A percentile compares a stretch with the other conserved stretches of the same genome.
These are phyloP conservation scores for Sylvicola fuscatus DNA, from an alignment of 2,888 invertebrate species.

Conservation along the genomic window DNA sequence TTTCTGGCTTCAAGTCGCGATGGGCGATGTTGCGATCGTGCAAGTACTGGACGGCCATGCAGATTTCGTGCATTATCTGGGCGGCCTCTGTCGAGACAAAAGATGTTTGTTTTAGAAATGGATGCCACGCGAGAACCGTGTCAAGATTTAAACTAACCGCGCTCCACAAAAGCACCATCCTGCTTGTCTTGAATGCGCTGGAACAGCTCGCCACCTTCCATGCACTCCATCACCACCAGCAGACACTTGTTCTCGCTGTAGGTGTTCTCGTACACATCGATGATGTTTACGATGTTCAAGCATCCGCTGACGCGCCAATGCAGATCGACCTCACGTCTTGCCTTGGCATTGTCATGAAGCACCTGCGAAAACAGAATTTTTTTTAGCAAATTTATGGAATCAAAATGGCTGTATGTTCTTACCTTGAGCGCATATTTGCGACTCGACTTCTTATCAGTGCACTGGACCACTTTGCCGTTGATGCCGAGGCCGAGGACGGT, in stretches of 20 bases:
- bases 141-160: too few species aligned
- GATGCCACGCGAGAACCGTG: too few species aligned
- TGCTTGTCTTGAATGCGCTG: constrained; percentile 88
- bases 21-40: constrained; percentile 93
- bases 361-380: constrained; percentile 32
- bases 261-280: constrained; percentile 92
- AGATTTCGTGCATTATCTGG: constrained; percentile 90
- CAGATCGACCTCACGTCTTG: constrained; percentile 83
- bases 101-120: too few species aligned
- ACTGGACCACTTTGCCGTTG: constrained; percentile 97
- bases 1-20: constrained; percentile 94
- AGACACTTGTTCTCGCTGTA: constrained; percentile 81
- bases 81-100: constrained; percentile 63
- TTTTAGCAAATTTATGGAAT: not conserved
- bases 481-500: constrained; percentile 92
- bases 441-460: constrained; percentile 53
- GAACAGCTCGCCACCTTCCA: constrained; percentile 97
- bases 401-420: constrained; percentile 8
- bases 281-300: constrained; percentile 74
- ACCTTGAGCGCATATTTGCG: constrained; percentile 86
- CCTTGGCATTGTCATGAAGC: constrained; percentile 79
- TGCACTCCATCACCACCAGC: constrained; percentile 98
- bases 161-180: constrained; percentile 90
- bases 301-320: constrained; percentile 88
- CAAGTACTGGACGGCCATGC: constrained; percentile 80